phyloP scores from a whole-genome alignment of 2,113 vertebrate species.

The Salvelinus fontinalis region DNA sequence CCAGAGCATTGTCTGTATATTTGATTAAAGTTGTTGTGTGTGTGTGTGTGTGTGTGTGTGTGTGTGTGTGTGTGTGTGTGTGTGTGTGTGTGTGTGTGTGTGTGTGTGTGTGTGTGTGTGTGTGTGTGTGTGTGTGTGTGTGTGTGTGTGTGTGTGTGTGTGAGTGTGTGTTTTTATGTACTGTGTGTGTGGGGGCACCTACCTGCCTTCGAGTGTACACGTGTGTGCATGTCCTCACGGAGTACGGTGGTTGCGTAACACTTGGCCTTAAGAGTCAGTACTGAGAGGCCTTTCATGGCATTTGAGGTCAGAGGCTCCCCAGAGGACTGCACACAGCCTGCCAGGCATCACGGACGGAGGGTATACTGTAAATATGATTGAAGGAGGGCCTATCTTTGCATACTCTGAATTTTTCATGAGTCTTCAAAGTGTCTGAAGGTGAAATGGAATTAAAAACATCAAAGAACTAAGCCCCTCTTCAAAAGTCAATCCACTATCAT shows the following conservation, averaged over 20 bases:
- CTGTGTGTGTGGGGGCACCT: too few species aligned
- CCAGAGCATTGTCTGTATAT: too few species aligned
- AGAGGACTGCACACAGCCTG: conserved; percentile 42
- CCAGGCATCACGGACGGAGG: conserved; percentile 13
- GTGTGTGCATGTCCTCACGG: too few species aligned
- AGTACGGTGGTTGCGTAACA: conserved; percentile 14
- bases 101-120: too few species aligned
- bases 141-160: too few species aligned
- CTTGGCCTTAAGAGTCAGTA: conserved; percentile 21
- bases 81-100: too few species aligned
- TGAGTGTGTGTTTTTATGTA: too few species aligned
- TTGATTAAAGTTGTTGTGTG: too few species aligned
- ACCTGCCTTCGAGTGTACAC: too few species aligned
- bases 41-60: too few species aligned
- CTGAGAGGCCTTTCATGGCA: conserved; percentile 10
- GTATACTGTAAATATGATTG: conserved; percentile 37
- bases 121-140: too few species aligned
- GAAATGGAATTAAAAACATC: conserved; percentile 64
- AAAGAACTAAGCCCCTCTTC: conserved; percentile 61
- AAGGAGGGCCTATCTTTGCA: conserved; percentile 51
- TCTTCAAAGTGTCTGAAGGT: conserved; percentile 61
- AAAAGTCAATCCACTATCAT: conserved; percentile 53
- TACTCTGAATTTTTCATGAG: conserved; percentile 64
- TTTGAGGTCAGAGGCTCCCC: conserved; percentile 56
- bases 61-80: too few species aligned